phyloP scores from a whole-genome alignment of 1,140 invertebrate species.

The Bemisia tabaci region DNA sequence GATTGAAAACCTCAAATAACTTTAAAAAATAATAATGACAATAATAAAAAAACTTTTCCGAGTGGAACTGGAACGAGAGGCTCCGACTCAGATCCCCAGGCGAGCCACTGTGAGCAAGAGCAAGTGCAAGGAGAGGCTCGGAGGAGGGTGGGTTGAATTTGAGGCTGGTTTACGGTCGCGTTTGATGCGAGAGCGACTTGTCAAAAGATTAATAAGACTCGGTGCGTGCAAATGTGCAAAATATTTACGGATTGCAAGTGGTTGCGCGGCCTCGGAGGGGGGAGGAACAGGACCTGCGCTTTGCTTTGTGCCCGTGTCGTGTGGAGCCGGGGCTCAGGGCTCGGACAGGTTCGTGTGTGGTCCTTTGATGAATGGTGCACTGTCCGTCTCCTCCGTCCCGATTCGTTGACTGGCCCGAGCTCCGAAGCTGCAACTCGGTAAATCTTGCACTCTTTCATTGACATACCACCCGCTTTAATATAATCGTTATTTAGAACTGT shows the following conservation, averaged over 20 bases:
- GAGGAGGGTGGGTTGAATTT: too few species aligned
- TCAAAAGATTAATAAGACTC: neutral
- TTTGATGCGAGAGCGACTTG: neutral
- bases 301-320: neutral
- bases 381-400: neutral
- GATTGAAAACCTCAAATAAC: too few species aligned
- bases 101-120: too few species aligned
- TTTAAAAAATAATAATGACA: too few species aligned
- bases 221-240: neutral
- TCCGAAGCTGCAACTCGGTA: neutral
- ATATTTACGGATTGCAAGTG: neutral
- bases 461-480: neutral
- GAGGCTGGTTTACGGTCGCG: neutral
- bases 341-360: neutral
- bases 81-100: too few species aligned
- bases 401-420: neutral
- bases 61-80: too few species aligned
- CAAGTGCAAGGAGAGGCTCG: too few species aligned
- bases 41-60: too few species aligned
- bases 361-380: neutral
- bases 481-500: neutral
- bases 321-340: neutral
- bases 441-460: neutral
- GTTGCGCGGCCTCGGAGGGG: too few species aligned
- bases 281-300: neutral